Conservation (phyloP, 2,888 invertebrate species). For the Cosmia pyralina region DNA sequence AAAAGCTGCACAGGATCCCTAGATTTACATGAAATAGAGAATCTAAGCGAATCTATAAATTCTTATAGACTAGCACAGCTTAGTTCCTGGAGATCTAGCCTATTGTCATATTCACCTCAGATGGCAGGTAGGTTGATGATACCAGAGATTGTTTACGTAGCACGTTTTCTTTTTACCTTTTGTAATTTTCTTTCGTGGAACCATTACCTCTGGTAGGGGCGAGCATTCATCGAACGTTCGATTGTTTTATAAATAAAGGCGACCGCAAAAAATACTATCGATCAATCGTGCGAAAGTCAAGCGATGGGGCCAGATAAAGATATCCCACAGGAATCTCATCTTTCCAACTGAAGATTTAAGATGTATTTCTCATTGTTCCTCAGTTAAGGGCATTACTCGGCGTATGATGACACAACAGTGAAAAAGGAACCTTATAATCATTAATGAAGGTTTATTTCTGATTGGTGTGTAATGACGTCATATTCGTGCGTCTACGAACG, state of each 20-base stretch:
- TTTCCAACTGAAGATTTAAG: slow-evolving; percentile 63
- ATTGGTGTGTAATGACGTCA: slow-evolving; percentile 76
- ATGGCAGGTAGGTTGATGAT: slow-evolving; percentile 27
- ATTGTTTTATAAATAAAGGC: slow-evolving; percentile 90
- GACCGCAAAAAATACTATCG: slow-evolving; percentile 89
- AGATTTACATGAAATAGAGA: not conserved
- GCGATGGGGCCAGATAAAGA: slow-evolving; percentile 83
- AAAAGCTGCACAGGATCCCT: not conserved
- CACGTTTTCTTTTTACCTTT: slow-evolving; percentile 51
- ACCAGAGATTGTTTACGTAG: slow-evolving; percentile 66
- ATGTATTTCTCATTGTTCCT: slow-evolving; percentile 67
- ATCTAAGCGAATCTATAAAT: not conserved
- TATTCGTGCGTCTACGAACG: slow-evolving; percentile 85
- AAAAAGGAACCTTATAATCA: slow-evolving; percentile 69
- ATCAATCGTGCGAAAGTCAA: slow-evolving; percentile 90
- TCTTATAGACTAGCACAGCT: not conserved
- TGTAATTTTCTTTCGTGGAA: slow-evolving; percentile 53
- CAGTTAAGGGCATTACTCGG: slow-evolving; percentile 70
- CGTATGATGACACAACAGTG: slow-evolving; percentile 56
- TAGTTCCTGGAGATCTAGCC: slow-evolving; percentile 4
- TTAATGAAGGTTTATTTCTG: slow-evolving; percentile 66
- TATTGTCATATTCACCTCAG: not conserved
- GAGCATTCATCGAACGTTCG: slow-evolving; percentile 87
- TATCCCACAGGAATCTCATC: slow-evolving; percentile 65
- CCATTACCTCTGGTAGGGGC: slow-evolving; percentile 82